Conservation (phyloP, 2,888 invertebrate genomes). For the Limenitis camilla region DNA sequence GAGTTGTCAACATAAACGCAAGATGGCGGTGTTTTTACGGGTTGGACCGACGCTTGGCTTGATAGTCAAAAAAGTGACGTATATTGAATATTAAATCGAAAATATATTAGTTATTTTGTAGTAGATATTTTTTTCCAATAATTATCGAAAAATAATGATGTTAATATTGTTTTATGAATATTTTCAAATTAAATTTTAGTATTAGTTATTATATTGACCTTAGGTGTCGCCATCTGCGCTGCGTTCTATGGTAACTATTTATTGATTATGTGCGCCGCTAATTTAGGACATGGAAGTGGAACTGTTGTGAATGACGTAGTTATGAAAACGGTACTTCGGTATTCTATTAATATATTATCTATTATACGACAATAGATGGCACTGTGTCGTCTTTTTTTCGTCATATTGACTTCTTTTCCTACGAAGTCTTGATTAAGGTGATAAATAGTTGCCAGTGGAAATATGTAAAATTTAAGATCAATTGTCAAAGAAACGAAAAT, state of each 20-base stretch:
- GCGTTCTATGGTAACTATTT: too few species aligned
- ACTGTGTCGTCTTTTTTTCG: slow-evolving; percentile 19
- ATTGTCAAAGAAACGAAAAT: too few species aligned
- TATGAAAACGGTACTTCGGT: slow-evolving; percentile 32
- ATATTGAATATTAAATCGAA: background rate
- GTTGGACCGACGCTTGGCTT: slow-evolving; percentile 15
- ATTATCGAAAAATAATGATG: background rate
- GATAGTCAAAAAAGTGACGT: slow-evolving; percentile 22
- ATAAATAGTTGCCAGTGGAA: background rate
- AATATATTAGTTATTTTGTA: background rate
- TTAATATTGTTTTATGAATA: too few species aligned
- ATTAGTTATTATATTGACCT: too few species aligned
- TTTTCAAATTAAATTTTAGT: too few species aligned
- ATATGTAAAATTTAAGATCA: too few species aligned
- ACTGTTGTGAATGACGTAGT: slow-evolving; percentile 34
- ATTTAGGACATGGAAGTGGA: slow-evolving; percentile 36
- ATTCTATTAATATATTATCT: slow-evolving; percentile 35
- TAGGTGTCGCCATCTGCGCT: too few species aligned
- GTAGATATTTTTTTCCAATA: background rate
- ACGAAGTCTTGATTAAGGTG: background rate
- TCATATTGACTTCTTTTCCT: background rate
- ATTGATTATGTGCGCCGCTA: too few species aligned
- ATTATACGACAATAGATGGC: slow-evolving; percentile 51
- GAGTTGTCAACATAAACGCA: slow-evolving; percentile 60
- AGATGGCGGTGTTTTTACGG: slow-evolving; percentile 61